A percentile compares a stretch with the other conserved stretches of the same genome.
Conservation (phyloP, 2,797 vertebrate genomes). For the Melanotaenia nigrans region DNA sequence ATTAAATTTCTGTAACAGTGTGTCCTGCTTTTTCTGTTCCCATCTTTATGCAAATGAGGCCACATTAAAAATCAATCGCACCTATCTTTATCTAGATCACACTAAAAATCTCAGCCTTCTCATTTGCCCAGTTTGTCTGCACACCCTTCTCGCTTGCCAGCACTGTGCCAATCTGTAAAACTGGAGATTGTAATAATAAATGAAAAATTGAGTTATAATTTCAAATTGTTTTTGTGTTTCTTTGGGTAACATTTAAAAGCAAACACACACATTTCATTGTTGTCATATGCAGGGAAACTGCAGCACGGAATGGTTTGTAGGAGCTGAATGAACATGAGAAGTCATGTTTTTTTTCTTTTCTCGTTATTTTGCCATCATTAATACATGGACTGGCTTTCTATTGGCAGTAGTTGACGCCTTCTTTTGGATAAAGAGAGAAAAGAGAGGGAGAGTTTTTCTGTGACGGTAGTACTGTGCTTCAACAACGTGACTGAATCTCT, state of each 20-base stretch:
- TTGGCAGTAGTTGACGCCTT: conserved; percentile 52
- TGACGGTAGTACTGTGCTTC: conserved; percentile 65
- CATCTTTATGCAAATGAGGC: conserved; percentile 38
- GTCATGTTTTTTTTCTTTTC: neutral
- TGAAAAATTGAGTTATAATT: conserved; percentile 5
- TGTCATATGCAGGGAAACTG: too few species aligned
- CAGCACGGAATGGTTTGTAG: neutral
- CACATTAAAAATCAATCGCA: conserved; percentile 17
- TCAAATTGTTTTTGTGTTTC: neutral
- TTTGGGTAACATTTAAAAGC: neutral
- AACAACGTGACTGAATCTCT: conserved; percentile 80
- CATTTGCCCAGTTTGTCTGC: neutral
- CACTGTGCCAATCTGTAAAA: neutral
- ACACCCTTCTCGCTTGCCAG: neutral
- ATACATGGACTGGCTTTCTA: conserved; percentile 52
- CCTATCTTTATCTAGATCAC: neutral
- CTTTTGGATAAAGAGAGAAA: conserved; percentile 13
- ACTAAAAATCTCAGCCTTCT: neutral
- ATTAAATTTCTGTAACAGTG: neutral
- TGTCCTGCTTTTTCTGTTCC: conserved; percentile 1
- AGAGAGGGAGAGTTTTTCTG: conserved; percentile 24
- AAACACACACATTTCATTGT: neutral
- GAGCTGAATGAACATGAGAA: conserved; percentile 16
- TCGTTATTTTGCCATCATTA: conserved; percentile 42
- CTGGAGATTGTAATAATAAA: neutral